Evolutionary conservation across 2,888 invertebrate species (phyloP).

Genomic region (Volucella inflata): DNA sequence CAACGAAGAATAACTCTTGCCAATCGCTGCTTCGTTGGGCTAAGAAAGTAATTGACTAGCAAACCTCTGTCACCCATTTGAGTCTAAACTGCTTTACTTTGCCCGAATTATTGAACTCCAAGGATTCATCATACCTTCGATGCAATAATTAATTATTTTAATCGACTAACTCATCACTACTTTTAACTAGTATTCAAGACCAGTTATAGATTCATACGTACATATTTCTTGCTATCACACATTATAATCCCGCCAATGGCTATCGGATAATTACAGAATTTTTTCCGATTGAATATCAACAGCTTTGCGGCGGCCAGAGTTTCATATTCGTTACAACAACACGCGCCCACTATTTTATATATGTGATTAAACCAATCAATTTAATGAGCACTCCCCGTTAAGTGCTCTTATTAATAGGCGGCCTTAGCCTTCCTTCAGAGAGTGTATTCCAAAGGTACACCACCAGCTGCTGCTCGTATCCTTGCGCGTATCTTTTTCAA

Average conservation of each 20-base stretch:
- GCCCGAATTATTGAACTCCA: slow-evolving; percentile 26
- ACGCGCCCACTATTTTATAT: background rate
- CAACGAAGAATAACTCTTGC: no score
- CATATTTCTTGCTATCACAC: background rate
- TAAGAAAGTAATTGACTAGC: no score
- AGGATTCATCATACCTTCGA: background rate
- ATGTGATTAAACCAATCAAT: slow-evolving; percentile 50
- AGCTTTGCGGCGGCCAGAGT: slow-evolving; percentile 7
- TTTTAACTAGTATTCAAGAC: no score
- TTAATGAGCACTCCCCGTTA: slow-evolving; percentile 61
- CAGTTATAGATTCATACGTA: background rate
- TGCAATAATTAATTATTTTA: slow-evolving; percentile 46
- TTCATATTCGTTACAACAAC: slow-evolving; percentile 17
- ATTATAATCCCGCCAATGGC: background rate
- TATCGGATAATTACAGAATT: slow-evolving; percentile 41
- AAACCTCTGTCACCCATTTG: no score
- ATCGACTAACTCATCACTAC: background rate
- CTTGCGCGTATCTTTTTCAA: slow-evolving; percentile 42
- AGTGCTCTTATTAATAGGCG: slow-evolving; percentile 42
- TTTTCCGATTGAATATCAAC: slow-evolving; percentile 61
- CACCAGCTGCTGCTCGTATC: no score
- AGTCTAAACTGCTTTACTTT: slow-evolving; percentile 21
- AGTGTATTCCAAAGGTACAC: background rate
- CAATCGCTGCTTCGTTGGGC: no score
- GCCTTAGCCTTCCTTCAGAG: slow-evolving; percentile 13